Evolutionary conservation across 1,140 invertebrate genomes (phyloP).

Genomic region (Acyrthosiphon pisum): DNA sequence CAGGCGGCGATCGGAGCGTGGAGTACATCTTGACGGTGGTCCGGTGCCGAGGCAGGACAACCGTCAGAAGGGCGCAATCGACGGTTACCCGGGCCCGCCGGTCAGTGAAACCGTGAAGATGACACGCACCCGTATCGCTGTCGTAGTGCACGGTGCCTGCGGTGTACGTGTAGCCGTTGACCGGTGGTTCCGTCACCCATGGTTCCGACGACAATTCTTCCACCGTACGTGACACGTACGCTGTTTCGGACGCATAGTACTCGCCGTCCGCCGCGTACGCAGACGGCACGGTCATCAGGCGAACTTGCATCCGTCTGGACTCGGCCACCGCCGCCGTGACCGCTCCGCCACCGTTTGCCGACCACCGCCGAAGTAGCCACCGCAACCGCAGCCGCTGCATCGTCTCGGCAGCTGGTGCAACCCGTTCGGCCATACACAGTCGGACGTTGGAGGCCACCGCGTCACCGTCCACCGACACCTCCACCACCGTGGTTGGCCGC

Average conservation of each 20-base stretch:
- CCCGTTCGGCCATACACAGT: background rate
- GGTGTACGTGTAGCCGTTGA: conserved; percentile 9
- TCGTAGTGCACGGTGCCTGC: background rate
- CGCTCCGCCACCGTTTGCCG: background rate
- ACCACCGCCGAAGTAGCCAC: too few species aligned
- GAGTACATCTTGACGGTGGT: conserved; percentile 35
- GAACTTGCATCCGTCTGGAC: background rate
- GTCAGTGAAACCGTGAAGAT: conserved; percentile 12
- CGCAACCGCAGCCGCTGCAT: background rate
- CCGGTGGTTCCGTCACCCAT: background rate
- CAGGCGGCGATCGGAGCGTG: background rate
- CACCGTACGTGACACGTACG: conserved; percentile 41
- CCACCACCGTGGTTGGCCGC: background rate
- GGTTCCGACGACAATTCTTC: conserved; percentile 1
- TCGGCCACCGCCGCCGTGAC: background rate
- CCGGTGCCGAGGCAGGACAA: background rate
- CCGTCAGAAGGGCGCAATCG: background rate
- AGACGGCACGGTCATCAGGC: conserved; percentile 27
- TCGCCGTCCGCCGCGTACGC: background rate
- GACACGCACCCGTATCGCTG: background rate
- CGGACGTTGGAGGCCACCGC: background rate
- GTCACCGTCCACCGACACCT: background rate
- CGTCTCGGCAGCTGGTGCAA: background rate
- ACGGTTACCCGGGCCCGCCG: background rate
- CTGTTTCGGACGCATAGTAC: background rate